Evolutionary conservation across 2,113 vertebrate genomes (phyloP), one percentile per base, ranked within the genome.

Genomic region (Hydrochoerus hydrochaeris): DNA sequence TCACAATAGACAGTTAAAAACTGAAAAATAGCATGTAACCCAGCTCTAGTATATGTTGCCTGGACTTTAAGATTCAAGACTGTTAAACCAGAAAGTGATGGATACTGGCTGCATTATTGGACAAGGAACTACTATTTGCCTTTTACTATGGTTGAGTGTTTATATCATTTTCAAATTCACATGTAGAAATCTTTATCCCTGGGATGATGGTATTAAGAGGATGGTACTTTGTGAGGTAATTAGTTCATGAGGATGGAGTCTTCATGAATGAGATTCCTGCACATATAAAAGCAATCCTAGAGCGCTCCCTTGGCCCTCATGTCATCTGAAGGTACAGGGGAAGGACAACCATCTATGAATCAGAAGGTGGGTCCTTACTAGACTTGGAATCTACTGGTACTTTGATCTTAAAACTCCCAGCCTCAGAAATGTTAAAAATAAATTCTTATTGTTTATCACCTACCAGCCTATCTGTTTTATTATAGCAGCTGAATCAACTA

Each of bases 1-100:
- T 94, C 35, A 85, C 13, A 96, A 77, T 54, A 69, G 11, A 80
- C n/a, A 84, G 62, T 89, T 49, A 82, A 91, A 96, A 91, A 52
- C 17, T 52, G 67, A 26, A 82, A 90, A 90, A 57, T 85, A 54
- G 73, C 52, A 67, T 46, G 30, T 20, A 80, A 20, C 44, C 6
- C n/a, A 91, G 10, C 22, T 69, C 57, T 16, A 73, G 49, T 28
- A 58, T 85, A 65, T 49, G 6, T 71, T 83, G 62, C 28, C 49
- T 78, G 32, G 63, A 65, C 58, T n/a, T 67, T 83, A 75, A 87
- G 17, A 24, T 63, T 11, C 46, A 82, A 93, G 32, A 16, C 22
- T 28, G 19, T 75, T 28, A 32, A 78, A 38, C 94, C 69, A 41
- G 62, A 83, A 94, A 69, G 57, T 30, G 26, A n/a, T 11, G 4